Conservation (phyloP, 2,888 invertebrate genomes). For the Apocheima hispidaria region DNA sequence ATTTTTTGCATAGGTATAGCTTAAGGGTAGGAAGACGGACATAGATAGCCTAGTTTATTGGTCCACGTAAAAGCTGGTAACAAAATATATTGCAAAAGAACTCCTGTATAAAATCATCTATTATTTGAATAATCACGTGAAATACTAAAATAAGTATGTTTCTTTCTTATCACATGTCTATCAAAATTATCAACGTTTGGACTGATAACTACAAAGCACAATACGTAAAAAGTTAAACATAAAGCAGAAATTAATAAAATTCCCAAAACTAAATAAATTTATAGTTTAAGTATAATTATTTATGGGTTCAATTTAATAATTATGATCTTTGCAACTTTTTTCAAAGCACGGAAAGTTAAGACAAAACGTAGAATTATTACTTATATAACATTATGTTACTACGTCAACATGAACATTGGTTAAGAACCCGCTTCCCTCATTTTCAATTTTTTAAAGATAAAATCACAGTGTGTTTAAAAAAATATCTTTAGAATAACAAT, state of each 20-base stretch:
- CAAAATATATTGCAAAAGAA: neutral
- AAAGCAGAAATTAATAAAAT: neutral
- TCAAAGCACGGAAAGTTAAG: neutral
- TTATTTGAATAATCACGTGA: neutral
- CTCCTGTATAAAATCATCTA: neutral
- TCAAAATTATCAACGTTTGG: conserved; percentile 5
- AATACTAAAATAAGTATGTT: neutral
- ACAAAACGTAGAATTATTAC: neutral
- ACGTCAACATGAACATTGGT: neutral
- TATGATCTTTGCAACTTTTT: neutral
- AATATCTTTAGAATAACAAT: too few species aligned
- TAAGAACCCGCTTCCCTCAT: too few species aligned
- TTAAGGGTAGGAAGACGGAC: too few species aligned
- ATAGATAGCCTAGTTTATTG: too few species aligned
- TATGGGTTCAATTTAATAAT: neutral
- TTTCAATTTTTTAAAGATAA: too few species aligned
- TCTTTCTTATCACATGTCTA: conserved; percentile 2
- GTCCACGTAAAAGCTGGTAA: too few species aligned
- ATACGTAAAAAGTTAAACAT: neutral
- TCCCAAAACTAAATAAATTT: neutral
- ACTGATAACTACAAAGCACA: conserved; percentile 3
- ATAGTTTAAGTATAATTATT: conserved; percentile 1
- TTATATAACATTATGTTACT: neutral
- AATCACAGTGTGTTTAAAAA: too few species aligned
- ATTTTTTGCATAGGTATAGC: too few species aligned